Evolutionary conservation across 2,888 invertebrate species (phyloP).

Genomic region (Macrosiphum euphorbiae): DNA sequence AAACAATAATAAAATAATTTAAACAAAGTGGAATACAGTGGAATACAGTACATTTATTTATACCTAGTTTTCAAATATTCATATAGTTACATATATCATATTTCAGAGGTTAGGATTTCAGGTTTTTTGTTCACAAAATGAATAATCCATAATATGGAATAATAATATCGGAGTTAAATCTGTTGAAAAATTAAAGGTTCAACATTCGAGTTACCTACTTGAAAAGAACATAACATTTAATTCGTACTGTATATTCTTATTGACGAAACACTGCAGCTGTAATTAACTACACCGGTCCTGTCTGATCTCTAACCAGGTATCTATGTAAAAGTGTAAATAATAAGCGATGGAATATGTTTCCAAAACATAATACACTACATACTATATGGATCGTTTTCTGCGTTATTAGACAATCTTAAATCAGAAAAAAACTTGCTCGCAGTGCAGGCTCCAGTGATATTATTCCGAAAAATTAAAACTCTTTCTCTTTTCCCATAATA

Average conservation of each 20-base stretch:
- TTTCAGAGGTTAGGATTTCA: background rate
- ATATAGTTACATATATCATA: background rate
- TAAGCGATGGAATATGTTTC: background rate
- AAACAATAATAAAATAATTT: constrained; percentile 1
- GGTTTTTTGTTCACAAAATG: background rate
- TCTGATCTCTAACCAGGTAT: background rate
- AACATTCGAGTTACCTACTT: background rate
- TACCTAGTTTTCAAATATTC: background rate
- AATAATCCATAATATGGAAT: background rate
- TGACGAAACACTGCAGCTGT: background rate
- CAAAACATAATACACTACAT: background rate
- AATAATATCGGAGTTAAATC: background rate
- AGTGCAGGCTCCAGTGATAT: background rate
- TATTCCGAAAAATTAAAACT: background rate
- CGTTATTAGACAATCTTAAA: background rate
- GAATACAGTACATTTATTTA: background rate
- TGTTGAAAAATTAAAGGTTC: background rate
- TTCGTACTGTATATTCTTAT: background rate
- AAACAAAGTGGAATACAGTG: constrained; percentile 22
- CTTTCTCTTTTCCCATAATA: background rate
- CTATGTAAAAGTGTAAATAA: background rate
- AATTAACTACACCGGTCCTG: background rate
- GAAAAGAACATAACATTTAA: background rate
- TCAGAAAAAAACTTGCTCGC: background rate
- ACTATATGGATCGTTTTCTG: background rate